Conservation (phyloP, 2,888 invertebrate genomes). For the Geotrupes spiniger region DNA sequence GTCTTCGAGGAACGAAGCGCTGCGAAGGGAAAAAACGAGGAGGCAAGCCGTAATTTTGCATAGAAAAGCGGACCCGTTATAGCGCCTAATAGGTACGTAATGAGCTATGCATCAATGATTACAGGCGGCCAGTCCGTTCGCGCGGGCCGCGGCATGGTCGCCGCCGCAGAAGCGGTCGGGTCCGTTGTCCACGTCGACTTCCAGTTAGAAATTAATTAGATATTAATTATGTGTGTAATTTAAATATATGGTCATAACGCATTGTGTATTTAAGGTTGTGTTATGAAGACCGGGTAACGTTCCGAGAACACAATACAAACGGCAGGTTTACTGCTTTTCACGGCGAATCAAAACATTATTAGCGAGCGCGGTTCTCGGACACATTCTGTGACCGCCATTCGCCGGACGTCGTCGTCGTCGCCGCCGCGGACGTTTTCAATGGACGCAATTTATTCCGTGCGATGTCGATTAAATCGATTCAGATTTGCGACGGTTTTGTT, state of each 20-base stretch:
- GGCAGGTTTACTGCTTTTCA: slow-evolving; percentile 13
- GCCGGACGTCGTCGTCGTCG: no score
- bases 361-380: slow-evolving; percentile 5
- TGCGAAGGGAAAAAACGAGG: background rate
- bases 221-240: slow-evolving; percentile 26
- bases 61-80: slow-evolving; percentile 29
- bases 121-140: slow-evolving; percentile 22
- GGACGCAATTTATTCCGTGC: no score
- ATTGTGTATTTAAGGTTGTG: slow-evolving; percentile 15
- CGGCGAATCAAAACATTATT: slow-evolving; percentile 21
- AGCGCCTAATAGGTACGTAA: slow-evolving; percentile 29
- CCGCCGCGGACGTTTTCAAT: no score
- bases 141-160: slow-evolving; percentile 14
- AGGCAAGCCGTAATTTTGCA: slow-evolving; percentile 25
- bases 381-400: background rate
- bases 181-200: slow-evolving; percentile 20
- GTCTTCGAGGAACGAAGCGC: no score
- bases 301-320: slow-evolving; percentile 7
- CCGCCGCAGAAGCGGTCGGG: slow-evolving; percentile 14
- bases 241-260: slow-evolving; percentile 17
- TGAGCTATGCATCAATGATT: slow-evolving; percentile 31
- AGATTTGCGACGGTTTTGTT: no score
- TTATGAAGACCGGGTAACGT: slow-evolving; percentile 4
- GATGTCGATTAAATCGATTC: no score
- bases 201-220: slow-evolving; percentile 29